Evolutionary conservation across 1,140 invertebrate genomes (phyloP), one percentile per base, ranked within the genome.

Genomic region (Drosophila ambigua): DNA sequence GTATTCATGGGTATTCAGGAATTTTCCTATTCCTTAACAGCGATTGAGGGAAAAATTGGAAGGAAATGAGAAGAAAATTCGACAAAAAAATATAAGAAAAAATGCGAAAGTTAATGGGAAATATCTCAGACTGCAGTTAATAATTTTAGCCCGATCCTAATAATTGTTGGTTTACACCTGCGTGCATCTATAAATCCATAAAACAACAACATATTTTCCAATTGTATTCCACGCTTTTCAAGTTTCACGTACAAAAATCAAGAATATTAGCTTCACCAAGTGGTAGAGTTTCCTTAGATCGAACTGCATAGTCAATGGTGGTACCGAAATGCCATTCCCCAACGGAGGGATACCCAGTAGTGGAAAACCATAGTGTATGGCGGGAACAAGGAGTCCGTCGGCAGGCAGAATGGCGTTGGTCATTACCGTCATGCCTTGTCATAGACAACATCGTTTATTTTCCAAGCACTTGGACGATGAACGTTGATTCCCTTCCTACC

Each of bases 381-480:
- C 24, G 46, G 13, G 20, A 20, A 15, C 23, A 57, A 46, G 54
- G 62, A 41, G 50, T 35, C 54, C 28, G 7, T 2, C 28, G 66
- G 41, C 52, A 28, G 26, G 60, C 31, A 31, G 52, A 46, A 15
- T 53, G 23, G 54, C 52, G 50, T 48, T 67, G 78, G 83, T 88
- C 82, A 87, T 87, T 87, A 87, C 83, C 82, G 82, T 87, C 82
- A 87, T 87, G 82, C 82, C 83, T 82, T 87, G 82, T 87, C 82
- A 87, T 87, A 87, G 82, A 87, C 82, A 87, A 87, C 82, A 87
- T 87, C 83, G 83, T 87, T 87, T 87, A 87, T 87, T 87, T 87
- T 88, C 83, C 71, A 73, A 69, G 50, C 65, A 65, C 58, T 71
- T 67, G 35, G 55, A 35, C 28, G 16, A 48, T 43, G 46, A 59